Percentiles rank a stretch among this genome's conserved stretches.
These are phyloP conservation scores for Tursiops truncatus DNA, from an alignment of 2,113 vertebrate genomes.

Conservation along the genomic window DNA sequence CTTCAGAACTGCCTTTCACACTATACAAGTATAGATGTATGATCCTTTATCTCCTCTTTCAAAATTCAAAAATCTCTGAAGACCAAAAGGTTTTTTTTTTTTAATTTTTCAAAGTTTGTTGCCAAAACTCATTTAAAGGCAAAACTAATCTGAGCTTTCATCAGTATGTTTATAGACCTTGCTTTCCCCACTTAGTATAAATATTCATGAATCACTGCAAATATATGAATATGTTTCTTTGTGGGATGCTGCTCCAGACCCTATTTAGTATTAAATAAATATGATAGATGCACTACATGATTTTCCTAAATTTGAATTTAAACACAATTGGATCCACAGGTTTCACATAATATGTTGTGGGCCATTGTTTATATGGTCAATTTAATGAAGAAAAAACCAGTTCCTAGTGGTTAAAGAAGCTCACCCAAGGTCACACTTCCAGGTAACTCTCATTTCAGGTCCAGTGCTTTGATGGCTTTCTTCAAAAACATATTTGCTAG, in stretches of 20 bases:
- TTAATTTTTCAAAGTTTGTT: neutral
- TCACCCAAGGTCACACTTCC: neutral
- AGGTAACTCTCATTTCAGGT: neutral
- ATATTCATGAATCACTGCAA: neutral
- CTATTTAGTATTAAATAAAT: neutral
- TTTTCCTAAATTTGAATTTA: slow-evolving; percentile 12
- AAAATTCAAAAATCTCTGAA: neutral
- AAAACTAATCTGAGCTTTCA: slow-evolving; percentile 34
- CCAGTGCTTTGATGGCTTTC: neutral
- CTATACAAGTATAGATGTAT: neutral
- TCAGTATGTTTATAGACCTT: neutral
- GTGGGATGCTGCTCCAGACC: neutral
- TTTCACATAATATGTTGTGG: neutral
- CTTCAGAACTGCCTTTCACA: neutral
- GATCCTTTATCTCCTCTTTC: neutral
- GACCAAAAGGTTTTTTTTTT: neutral
- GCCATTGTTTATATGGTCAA: neutral
- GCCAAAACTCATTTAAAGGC: slow-evolving; percentile 26
- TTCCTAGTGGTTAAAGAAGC: neutral
- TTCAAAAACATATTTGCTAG: neutral
- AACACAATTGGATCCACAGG: neutral
- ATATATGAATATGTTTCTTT: neutral
- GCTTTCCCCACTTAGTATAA: neutral
- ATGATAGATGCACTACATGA: neutral
- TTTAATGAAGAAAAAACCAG: neutral